These are phyloP conservation scores for Progne subis DNA, from an alignment of 2,113 vertebrate genomes.

Conservation along the genomic window DNA sequence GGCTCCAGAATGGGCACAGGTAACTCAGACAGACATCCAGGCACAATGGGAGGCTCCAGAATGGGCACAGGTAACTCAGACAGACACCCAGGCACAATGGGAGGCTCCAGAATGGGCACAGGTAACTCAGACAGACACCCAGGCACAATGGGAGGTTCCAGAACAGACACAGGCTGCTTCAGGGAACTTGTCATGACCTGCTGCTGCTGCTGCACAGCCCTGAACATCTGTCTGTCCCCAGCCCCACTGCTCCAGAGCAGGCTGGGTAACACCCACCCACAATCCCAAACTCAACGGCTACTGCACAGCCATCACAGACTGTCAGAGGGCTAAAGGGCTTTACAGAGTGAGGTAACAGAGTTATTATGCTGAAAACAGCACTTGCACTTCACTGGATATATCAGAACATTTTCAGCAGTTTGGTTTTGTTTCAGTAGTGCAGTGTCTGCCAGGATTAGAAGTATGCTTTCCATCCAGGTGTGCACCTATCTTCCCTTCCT, in stretches of 20 bases:
- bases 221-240: not conserved
- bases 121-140: not conserved
- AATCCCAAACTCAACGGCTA: not conserved
- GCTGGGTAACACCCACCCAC: rapidly evolving
- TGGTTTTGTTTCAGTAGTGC: not conserved
- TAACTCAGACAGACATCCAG: not conserved
- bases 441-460: not conserved
- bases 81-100: not conserved
- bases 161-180: not conserved
- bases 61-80: no score
- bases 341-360: not conserved
- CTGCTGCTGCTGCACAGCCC: not conserved
- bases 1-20: no score
- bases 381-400: not conserved
- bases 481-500: not conserved
- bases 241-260: not conserved
- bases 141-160: not conserved
- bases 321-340: not conserved
- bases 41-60: no score
- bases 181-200: not conserved
- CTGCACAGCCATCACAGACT: not conserved
- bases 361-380: not conserved
- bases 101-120: no score
- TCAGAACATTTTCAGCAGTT: not conserved
- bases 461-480: not conserved